phyloP scores from a whole-genome alignment of 2,797 vertebrate genomes.

The Hypotaenidia philippensis region DNA sequence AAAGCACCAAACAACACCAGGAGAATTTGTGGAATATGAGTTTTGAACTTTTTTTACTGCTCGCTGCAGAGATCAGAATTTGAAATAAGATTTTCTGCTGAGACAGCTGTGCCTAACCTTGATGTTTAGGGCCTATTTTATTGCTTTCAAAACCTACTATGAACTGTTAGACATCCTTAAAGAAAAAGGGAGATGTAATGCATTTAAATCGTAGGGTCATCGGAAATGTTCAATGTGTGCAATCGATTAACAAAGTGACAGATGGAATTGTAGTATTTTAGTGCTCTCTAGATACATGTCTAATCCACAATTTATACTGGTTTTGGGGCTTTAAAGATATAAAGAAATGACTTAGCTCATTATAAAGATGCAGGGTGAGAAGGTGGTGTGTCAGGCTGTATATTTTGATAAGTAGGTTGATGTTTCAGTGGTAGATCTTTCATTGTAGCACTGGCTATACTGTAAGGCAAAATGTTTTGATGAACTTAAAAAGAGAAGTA shows the following conservation, averaged over 20 bases:
- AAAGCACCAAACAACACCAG: background rate
- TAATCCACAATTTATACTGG: background rate
- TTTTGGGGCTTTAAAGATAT: slow-evolving; percentile 42
- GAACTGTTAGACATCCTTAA: background rate
- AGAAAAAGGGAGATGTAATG: background rate
- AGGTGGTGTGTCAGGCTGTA: background rate
- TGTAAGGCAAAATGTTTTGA: slow-evolving; percentile 26
- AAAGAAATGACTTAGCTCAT: background rate
- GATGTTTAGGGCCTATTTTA: background rate
- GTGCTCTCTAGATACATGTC: background rate
- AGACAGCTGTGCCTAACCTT: background rate
- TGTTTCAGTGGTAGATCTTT: slow-evolving; percentile 31
- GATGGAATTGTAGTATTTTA: slow-evolving; percentile 31
- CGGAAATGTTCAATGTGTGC: background rate
- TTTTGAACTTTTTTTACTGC: background rate
- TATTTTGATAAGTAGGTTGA: slow-evolving; percentile 12
- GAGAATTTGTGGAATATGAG: background rate
- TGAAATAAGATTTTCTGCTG: background rate
- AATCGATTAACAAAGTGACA: slow-evolving; percentile 12
- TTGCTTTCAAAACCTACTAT: background rate
- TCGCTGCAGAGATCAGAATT: background rate
- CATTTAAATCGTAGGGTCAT: background rate
- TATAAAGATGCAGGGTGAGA: background rate
- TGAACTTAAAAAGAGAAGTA: slow-evolving; percentile 52
- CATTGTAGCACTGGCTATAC: background rate